Base-by-base conservation (phyloP, 53 echinoderm and acorn worm species). In the Patiria pectinifera region DNA sequence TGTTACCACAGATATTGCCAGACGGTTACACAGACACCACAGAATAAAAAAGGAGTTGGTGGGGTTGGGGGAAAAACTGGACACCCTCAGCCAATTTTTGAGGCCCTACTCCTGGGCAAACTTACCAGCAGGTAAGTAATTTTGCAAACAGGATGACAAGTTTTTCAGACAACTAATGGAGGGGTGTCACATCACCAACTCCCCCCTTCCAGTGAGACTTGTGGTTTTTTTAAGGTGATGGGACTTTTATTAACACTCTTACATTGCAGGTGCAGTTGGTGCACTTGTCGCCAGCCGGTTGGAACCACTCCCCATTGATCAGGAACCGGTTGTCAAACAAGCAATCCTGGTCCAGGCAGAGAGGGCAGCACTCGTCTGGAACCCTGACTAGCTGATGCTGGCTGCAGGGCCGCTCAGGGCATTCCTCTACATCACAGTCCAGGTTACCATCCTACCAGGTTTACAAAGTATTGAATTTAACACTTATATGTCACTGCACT, bases 351-450 rank as follows among this genome's bases (percentile, higher is more conserved):
- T 91, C 71, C 48, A 92, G 45, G 82, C 95, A 95, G 13, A 87
- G 71, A 23, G 96, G 96, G 66, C 96, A 96, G 93, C 95, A 95
- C 59, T 92, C 82, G 6, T 94, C 96, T 59, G 95, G 95, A 15
- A 80, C 23, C 71, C 82, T 82, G 23, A 94, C 89, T 87, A 91
- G 82, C 62, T 94, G 84, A 46, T 83, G 83, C 71, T 84, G 89
- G 5, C 85, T 93, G 59, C 96, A 93, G 1, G 91, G 84, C 19
- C 84, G 83, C 23, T 94, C 92, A 9, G 62, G 78, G 77, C 94
- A 94, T 62, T 92, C 92, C 76, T 92, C 26, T 13, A 87, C 92
- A n/a, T 87, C 71, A 74, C 94, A 94, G 71, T 83, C 87, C 22
- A 94, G 61, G 69, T 23, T 84, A 78, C 94, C 94, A 84, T 92